Conservation (phyloP, 2,888 invertebrate species). For the Argynnis bischoffii region DNA sequence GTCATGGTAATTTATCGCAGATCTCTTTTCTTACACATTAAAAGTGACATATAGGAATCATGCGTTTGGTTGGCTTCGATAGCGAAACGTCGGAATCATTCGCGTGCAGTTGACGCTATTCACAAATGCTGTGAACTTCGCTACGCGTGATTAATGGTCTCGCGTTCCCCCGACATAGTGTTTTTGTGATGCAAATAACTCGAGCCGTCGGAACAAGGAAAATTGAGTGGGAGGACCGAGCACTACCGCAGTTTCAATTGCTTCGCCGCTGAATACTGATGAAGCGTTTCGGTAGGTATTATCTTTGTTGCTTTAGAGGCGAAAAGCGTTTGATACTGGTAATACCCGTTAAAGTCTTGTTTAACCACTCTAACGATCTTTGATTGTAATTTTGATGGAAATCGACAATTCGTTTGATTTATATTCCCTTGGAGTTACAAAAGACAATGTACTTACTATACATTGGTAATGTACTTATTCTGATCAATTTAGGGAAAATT, state of each 20-base stretch:
- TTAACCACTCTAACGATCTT: conserved; percentile 28
- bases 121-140: conserved; percentile 69
- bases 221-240: conserved; percentile 78
- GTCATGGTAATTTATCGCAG: neutral
- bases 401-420: conserved; percentile 15
- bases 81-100: conserved; percentile 69
- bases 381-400: conserved; percentile 24
- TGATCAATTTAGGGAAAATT: no score
- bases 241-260: conserved; percentile 79
- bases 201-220: conserved; percentile 79
- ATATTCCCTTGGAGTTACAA: conserved; percentile 3
- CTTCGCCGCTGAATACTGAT: conserved; percentile 79
- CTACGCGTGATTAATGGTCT: conserved; percentile 78
- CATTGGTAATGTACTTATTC: no score
- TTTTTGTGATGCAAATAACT: conserved; percentile 83
- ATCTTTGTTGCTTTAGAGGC: conserved; percentile 46
- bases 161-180: conserved; percentile 79
- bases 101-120: conserved; percentile 76
- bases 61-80: conserved; percentile 35
- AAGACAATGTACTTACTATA: no score
- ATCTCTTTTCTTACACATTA: neutral
- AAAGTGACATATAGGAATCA: conserved; percentile 14
- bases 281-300: conserved; percentile 73
- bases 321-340: conserved; percentile 41
- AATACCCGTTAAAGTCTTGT: conserved; percentile 33